Evolutionary conservation across 2,888 invertebrate genomes (phyloP).

Genomic region (Leptopilina syphax): DNA sequence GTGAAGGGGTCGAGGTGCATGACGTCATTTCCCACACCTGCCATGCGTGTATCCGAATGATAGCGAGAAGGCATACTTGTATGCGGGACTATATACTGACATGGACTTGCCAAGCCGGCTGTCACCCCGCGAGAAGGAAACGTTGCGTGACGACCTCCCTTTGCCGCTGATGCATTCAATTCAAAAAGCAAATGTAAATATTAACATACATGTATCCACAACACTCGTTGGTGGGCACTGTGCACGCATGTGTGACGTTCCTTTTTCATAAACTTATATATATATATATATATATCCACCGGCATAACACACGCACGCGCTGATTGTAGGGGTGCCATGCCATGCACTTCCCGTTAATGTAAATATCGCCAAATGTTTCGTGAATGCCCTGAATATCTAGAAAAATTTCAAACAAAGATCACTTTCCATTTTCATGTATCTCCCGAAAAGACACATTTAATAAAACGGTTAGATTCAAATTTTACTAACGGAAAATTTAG

Average conservation of each 20-base stretch:
- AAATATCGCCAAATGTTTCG: constrained; percentile 26
- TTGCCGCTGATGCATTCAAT: constrained; percentile 53
- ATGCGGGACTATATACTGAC: constrained; percentile 61
- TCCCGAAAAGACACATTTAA: too few relatives aligned
- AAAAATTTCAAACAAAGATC: neutral
- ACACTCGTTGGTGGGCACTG: constrained; percentile 4
- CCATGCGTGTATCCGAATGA: constrained; percentile 75
- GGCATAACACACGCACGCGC: constrained; percentile 33
- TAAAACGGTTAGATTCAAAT: too few relatives aligned
- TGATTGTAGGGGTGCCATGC: constrained; percentile 34
- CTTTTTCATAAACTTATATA: constrained; percentile 3
- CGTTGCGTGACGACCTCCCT: constrained; percentile 69
- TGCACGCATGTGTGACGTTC: constrained; percentile 33
- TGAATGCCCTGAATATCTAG: neutral
- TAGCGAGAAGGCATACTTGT: constrained; percentile 54
- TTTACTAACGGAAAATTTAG: too few relatives aligned
- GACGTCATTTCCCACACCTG: constrained; percentile 76
- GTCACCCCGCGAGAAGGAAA: constrained; percentile 62
- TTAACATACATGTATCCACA: constrained; percentile 1
- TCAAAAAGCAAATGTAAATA: constrained; percentile 30
- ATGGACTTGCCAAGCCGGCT: constrained; percentile 62
- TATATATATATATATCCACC: neutral
- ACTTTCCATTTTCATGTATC: neutral
- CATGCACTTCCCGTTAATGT: constrained; percentile 37
- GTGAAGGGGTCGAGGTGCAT: constrained; percentile 60